These are phyloP conservation scores for Alethe diademata DNA, from an alignment of 2,113 vertebrate genomes.

Conservation along the genomic window DNA sequence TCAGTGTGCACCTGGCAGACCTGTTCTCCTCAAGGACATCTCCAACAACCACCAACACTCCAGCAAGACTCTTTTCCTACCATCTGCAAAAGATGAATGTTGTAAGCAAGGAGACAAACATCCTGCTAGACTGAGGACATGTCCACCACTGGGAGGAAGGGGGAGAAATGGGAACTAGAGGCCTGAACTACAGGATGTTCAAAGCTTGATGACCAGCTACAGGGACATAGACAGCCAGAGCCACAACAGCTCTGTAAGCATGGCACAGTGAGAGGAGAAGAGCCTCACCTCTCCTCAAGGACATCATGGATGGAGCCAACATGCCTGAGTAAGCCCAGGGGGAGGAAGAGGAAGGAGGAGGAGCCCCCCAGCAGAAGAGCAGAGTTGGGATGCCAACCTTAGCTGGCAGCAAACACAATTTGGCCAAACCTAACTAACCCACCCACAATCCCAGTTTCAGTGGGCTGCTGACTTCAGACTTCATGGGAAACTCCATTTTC, in stretches of 20 bases:
- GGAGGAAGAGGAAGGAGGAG: not conserved
- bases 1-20: rapidly evolving
- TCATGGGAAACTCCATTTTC: not conserved
- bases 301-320: not conserved
- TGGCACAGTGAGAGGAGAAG: not conserved
- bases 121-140: not conserved
- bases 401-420: not conserved
- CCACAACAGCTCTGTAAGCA: not conserved
- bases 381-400: not conserved
- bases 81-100: rapidly evolving
- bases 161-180: not conserved
- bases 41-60: rapidly evolving
- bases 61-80: not conserved
- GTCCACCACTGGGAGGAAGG: not conserved
- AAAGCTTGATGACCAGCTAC: not conserved
- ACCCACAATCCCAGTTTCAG: not conserved
- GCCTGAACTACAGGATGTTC: not conserved
- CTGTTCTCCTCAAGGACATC: not conserved
- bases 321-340: rapidly evolving
- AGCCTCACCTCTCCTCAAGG: not conserved
- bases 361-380: not conserved
- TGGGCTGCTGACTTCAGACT: not conserved
- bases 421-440: not conserved
- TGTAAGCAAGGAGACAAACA: not conserved
- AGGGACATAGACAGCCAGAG: not conserved